These are phyloP conservation scores for Tipula helvola DNA, from an alignment of 2,888 invertebrate genomes.

Conservation along the genomic window DNA sequence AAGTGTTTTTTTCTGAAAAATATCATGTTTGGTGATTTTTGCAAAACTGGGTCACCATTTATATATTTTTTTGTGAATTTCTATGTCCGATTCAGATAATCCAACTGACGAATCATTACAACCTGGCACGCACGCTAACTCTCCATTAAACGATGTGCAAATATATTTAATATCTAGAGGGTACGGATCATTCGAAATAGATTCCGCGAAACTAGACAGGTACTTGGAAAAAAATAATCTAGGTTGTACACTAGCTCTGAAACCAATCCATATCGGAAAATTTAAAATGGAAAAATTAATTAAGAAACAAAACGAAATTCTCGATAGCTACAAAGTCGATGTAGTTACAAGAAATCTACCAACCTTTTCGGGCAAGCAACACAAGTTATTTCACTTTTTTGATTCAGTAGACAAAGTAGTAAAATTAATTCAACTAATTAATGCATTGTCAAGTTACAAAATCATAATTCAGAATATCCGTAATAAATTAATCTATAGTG, in stretches of 20 bases:
- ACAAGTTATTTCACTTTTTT: background rate
- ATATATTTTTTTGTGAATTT: no score
- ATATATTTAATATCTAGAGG: background rate
- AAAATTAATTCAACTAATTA: background rate
- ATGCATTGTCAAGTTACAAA: background rate
- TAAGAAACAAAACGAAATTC: background rate
- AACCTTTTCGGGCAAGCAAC: background rate
- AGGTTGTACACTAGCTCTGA: no score
- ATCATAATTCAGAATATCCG: background rate
- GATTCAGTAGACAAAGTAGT: background rate
- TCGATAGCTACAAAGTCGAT: background rate
- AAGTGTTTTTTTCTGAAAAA: no score
- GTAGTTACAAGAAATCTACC: background rate
- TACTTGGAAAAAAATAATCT: no score
- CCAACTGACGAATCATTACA: background rate
- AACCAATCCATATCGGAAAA: background rate
- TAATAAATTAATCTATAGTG: background rate
- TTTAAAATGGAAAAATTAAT: background rate
- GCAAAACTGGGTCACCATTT: no score
- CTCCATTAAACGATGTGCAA: background rate
- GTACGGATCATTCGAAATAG: background rate
- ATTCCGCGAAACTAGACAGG: background rate
- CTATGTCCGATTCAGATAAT: background rate
- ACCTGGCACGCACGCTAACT: background rate
- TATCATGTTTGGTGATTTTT: no score